Evolutionary conservation across 2,888 invertebrate genomes (phyloP).

Genomic region (Drosophila hawaiiensis): DNA sequence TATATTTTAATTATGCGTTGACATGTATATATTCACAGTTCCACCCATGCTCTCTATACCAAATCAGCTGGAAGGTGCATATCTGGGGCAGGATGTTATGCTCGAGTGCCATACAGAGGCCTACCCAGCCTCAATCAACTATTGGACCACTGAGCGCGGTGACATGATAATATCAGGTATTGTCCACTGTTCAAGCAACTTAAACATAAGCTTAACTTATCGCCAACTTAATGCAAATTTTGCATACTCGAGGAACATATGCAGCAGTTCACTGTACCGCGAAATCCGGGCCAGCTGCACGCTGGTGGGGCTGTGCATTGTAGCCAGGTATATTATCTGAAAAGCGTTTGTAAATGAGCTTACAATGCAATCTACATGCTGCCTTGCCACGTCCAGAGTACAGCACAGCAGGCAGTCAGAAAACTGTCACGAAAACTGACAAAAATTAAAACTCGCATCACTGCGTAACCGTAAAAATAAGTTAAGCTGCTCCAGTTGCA

Average conservation of each 20-base stretch:
- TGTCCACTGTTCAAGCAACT: constrained; percentile 51
- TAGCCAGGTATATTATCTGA: constrained; percentile 58
- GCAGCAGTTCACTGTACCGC: neutral
- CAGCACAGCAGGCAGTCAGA: constrained; percentile 26
- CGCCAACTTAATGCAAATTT: constrained; percentile 6
- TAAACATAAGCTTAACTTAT: constrained; percentile 17
- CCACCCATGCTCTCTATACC: constrained; percentile 97
- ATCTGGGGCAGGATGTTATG: constrained; percentile 94
- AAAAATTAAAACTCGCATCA: constrained; percentile 51
- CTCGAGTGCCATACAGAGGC: constrained; percentile 96
- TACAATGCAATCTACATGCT: constrained; percentile 69
- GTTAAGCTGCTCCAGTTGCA: constrained; percentile 45
- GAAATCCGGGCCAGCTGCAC: neutral
- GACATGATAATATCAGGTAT: constrained; percentile 97
- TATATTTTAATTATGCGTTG: neutral
- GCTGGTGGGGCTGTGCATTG: constrained; percentile 11
- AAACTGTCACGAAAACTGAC: constrained; percentile 53
- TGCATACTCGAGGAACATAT: constrained; percentile 9
- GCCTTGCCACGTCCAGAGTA: constrained; percentile 19
- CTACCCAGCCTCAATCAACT: constrained; percentile 96
- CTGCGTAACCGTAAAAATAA: constrained; percentile 47
- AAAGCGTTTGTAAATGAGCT: constrained; percentile 70
- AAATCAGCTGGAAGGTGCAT: constrained; percentile 96
- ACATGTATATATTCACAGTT: constrained; percentile 87
- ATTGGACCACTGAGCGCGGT: constrained; percentile 96